Base-by-base conservation (phyloP, 2,888 invertebrate genomes). In the Microdon myrmicae region DNA sequence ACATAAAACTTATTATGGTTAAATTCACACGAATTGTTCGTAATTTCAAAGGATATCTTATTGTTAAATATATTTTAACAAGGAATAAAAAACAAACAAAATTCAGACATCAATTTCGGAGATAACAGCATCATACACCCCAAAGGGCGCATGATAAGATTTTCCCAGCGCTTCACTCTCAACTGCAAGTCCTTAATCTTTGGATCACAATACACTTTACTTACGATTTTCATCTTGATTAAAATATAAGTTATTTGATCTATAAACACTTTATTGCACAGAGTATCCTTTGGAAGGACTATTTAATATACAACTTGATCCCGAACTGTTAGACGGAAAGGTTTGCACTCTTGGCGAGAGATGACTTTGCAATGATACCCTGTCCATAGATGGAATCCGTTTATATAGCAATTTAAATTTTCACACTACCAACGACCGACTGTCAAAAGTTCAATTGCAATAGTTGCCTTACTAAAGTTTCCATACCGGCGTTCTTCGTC, bases 351-450 rank as follows among this genome's bases (percentile, higher is more conserved):
- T 38, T 32, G 12, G 25, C 29, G 61, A 61, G 49, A 35, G 41
- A 53, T 58, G 47, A 58, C 41, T 58, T 51, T 58, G 58, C 47
- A 58, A 64, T 64, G 64, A 64, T 64, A 45, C 61, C 49, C 25
- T 51, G 41, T 64, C 64, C 58, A 64, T 53, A 59, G 54, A 66
- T 29, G 66, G 66, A 47, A 66, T 48, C 66, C 48, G 48, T 59
- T 66, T 66, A 66, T 66, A 66, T 66, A 66, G 53, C 59, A 8
- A 58, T 53, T 56, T 58, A 38, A 13, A n/a, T 64, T 58, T 64
- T 64, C 58, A 53, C 64, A 47, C 64, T 35, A 47, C 41, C 37
- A 51, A 47, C 64, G 35, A 47, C 41, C 37, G 47, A 31, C 58
- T 51, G 13, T 31, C 51, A 53, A 64, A 64, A 64, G 58, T 58